Evolutionary conservation across 2,113 vertebrate species (phyloP).

Genomic region (Hydrolagus affinis): DNA sequence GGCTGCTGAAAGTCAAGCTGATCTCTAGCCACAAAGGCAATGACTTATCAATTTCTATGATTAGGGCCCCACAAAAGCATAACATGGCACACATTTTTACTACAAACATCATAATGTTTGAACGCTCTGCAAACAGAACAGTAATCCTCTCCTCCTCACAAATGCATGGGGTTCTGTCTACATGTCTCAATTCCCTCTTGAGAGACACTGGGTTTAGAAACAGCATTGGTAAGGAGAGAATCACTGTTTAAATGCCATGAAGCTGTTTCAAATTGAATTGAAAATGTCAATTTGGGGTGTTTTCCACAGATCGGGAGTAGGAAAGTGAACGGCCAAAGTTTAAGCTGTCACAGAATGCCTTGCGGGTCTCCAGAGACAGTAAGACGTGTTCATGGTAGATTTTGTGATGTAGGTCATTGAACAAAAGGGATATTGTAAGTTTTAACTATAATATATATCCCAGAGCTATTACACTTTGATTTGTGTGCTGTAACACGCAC

Average conservation of each 20-base stretch:
- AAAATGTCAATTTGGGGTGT: background rate
- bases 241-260: background rate
- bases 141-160: background rate
- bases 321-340: background rate
- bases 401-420: background rate
- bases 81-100: background rate
- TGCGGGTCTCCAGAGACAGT: background rate
- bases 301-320: background rate
- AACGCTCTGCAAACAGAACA: background rate
- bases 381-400: background rate
- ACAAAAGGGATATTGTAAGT: background rate
- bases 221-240: background rate
- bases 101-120: background rate
- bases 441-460: background rate
- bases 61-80: background rate
- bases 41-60: background rate
- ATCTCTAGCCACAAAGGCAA: background rate
- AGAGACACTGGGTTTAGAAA: background rate
- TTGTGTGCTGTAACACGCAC: background rate
- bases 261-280: background rate
- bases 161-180: background rate
- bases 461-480: too few species aligned
- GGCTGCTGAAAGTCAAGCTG: background rate
- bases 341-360: background rate
- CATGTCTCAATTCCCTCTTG: too few species aligned